phyloP scores from a whole-genome alignment of 2,888 invertebrate species.

The Andrena praecox region DNA sequence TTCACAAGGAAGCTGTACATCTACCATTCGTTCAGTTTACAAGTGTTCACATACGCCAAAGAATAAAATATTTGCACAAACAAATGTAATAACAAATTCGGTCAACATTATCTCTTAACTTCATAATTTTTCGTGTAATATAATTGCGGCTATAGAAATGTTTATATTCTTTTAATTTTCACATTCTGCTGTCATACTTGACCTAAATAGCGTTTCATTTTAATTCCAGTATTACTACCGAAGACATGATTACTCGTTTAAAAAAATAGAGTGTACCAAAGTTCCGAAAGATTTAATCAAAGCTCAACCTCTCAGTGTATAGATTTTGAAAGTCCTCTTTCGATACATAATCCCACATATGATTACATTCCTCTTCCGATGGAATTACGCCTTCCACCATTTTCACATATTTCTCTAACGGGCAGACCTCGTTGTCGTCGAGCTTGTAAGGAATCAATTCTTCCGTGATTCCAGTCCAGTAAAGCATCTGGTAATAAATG shows the following conservation, averaged over 20 bases:
- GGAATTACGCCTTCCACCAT: slow-evolving; percentile 51
- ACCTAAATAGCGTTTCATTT: too few relatives aligned
- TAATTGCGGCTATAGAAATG: too few relatives aligned
- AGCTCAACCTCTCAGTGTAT: slow-evolving; percentile 25
- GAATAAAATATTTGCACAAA: too few relatives aligned
- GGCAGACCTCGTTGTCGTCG: slow-evolving; percentile 39
- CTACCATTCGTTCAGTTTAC: too few relatives aligned
- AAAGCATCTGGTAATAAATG: slow-evolving; percentile 48
- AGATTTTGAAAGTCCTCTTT: slow-evolving; percentile 48
- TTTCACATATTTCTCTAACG: slow-evolving; percentile 56
- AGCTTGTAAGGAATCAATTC: slow-evolving; percentile 52
- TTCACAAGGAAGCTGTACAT: too few relatives aligned
- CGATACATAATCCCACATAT: slow-evolving; percentile 48
- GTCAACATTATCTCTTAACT: too few relatives aligned
- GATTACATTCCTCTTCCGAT: slow-evolving; percentile 41
- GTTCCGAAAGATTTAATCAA: slow-evolving; percentile 15
- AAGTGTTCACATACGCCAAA: too few relatives aligned
- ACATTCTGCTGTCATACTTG: too few relatives aligned
- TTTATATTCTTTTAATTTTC: too few relatives aligned
- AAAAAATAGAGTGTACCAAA: background rate
- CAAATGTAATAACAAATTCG: too few relatives aligned
- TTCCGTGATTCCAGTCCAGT: slow-evolving; percentile 57
- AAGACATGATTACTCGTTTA: background rate
- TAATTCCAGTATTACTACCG: background rate
- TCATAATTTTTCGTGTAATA: too few relatives aligned